Evolutionary conservation across 2,888 invertebrate species (phyloP).

Genomic region (Meteorus colon): DNA sequence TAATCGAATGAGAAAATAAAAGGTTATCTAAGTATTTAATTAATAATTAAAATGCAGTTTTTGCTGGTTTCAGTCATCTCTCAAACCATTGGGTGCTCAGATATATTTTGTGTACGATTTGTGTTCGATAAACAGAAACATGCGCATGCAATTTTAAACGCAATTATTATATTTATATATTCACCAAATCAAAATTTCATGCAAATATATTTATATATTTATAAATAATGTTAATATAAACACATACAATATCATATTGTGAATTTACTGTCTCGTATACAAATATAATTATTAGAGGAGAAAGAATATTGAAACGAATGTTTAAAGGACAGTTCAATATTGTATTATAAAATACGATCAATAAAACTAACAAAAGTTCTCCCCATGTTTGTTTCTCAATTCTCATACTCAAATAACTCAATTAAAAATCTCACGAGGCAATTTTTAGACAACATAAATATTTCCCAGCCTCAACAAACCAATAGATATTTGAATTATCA

Average conservation of each 20-base stretch:
- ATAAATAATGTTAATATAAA: neutral
- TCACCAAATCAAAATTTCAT: neutral
- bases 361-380: too few relatives aligned
- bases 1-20: neutral
- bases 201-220: neutral
- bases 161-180: slow-evolving; percentile 27
- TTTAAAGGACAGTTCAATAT: too few relatives aligned
- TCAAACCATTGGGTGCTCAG: neutral
- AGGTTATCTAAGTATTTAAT: neutral
- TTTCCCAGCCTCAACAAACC: too few relatives aligned
- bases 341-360: too few relatives aligned
- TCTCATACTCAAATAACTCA: too few relatives aligned
- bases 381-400: too few relatives aligned
- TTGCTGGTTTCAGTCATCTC: neutral
- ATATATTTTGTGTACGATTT: neutral
- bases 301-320: neutral
- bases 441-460: too few relatives aligned
- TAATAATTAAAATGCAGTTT: neutral
- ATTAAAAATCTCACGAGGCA: too few relatives aligned
- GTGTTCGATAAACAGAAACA: slow-evolving; percentile 45
- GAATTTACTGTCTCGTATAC: neutral
- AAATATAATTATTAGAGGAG: neutral
- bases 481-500: too few relatives aligned
- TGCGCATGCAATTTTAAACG: slow-evolving; percentile 61
- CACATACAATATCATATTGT: neutral